Conservation (phyloP, 35 echinoderm and acorn worm species). For the Ophiothrix spiculata region DNA sequence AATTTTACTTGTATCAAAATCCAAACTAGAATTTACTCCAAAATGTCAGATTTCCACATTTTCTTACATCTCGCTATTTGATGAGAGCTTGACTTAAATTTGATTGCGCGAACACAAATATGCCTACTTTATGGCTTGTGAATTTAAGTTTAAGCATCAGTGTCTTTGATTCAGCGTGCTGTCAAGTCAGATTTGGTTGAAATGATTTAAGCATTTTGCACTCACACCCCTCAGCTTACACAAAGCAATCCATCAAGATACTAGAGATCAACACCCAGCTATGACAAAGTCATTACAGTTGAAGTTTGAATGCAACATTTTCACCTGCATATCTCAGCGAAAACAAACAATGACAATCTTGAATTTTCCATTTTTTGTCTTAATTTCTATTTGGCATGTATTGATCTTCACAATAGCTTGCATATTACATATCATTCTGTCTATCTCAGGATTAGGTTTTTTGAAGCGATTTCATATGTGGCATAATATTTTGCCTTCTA, state of each 20-base stretch:
- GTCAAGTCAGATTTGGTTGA: neutral
- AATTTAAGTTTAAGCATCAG: neutral
- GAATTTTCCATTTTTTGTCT: neutral
- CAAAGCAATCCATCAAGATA: neutral
- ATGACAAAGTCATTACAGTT: neutral
- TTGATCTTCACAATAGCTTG: neutral
- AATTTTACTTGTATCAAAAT: neutral
- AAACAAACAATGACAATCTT: neutral
- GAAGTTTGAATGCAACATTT: neutral
- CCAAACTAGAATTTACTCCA: neutral
- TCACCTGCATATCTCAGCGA: neutral
- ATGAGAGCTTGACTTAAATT: neutral
- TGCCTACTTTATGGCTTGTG: neutral
- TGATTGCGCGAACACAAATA: neutral
- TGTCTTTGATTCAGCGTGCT: neutral
- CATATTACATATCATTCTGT: neutral
- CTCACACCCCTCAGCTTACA: neutral
- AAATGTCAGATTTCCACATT: neutral
- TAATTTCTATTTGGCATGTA: neutral
- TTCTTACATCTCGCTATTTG: neutral
- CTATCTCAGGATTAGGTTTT: neutral
- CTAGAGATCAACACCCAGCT: neutral
- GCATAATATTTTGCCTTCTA: neutral
- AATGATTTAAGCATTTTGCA: neutral
- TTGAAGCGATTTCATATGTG: neutral